Evolutionary conservation across 2,888 invertebrate species (phyloP).

Genomic region (Epinotia demarniana): DNA sequence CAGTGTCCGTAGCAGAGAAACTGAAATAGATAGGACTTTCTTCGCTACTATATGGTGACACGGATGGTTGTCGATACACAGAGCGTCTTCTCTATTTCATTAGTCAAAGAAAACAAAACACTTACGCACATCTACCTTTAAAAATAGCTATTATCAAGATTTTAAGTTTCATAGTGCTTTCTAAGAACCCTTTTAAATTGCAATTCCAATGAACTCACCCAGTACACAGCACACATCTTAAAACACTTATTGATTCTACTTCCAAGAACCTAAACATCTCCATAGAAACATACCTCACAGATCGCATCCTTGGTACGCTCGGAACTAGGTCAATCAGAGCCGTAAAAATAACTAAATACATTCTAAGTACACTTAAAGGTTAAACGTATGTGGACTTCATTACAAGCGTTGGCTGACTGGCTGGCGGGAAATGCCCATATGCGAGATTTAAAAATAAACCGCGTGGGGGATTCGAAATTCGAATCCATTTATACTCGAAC

Average conservation of each 20-base stretch:
- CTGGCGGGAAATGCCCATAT: slow-evolving; percentile 74
- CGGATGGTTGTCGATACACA: not conserved
- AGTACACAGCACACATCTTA: slow-evolving; percentile 23
- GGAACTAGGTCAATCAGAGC: slow-evolving; percentile 70
- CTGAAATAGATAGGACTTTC: not conserved
- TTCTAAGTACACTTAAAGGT: slow-evolving; percentile 52
- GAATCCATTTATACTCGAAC: slow-evolving; percentile 72
- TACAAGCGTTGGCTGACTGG: slow-evolving; percentile 62
- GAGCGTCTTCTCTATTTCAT: not conserved
- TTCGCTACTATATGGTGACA: too few species aligned
- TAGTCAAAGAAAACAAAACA: not conserved
- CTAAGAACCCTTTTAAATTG: not conserved
- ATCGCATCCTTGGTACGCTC: slow-evolving; percentile 60
- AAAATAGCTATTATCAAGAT: not conserved
- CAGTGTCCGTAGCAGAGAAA: not conserved
- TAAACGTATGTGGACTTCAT: slow-evolving; percentile 56
- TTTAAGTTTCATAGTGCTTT: not conserved
- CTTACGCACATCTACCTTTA: not conserved
- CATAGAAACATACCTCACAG: slow-evolving; percentile 73
- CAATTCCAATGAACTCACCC: slow-evolving; percentile 26
- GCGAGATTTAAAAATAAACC: slow-evolving; percentile 76
- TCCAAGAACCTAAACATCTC: slow-evolving; percentile 58
- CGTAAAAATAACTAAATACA: slow-evolving; percentile 49
- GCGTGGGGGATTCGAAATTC: slow-evolving; percentile 73
- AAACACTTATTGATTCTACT: slow-evolving; percentile 54